phyloP scores from a whole-genome alignment of 1,140 invertebrate genomes.

The Augochlora pura region DNA sequence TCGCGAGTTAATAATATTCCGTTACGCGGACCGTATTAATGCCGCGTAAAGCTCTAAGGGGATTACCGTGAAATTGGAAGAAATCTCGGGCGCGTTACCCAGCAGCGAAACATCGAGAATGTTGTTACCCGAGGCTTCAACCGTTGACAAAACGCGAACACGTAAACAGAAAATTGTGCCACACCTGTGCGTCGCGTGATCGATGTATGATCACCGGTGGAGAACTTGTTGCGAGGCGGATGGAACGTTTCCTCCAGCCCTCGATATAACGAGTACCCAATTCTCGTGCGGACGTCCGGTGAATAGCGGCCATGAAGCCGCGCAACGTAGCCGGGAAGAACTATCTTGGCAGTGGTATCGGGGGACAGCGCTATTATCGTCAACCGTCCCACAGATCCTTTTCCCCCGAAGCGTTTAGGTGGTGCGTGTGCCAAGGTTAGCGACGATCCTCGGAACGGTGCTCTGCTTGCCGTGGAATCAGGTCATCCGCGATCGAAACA shows the following conservation, averaged over 20 bases:
- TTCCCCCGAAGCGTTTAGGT: not conserved
- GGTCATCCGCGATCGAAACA: conserved; percentile 49
- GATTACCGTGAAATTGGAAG: not conserved
- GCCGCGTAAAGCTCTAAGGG: not conserved
- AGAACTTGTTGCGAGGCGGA: conserved; percentile 2
- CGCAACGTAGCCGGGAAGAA: not conserved
- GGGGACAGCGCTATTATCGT: conserved; percentile 4
- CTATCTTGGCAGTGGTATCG: conserved; percentile 48
- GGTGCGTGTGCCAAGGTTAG: conserved; percentile 17
- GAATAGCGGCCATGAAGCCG: not conserved
- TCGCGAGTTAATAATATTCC: not conserved
- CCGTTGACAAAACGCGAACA: not conserved
- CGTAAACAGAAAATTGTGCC: not conserved
- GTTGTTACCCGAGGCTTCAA: conserved; percentile 21
- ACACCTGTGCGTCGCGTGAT: conserved; percentile 23
- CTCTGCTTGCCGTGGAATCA: conserved; percentile 27
- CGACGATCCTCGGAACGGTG: conserved; percentile 15
- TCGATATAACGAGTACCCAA: too few species aligned
- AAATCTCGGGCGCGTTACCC: not conserved
- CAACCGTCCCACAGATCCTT: conserved; percentile 5
- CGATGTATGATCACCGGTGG: conserved; percentile 20
- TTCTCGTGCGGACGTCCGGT: not conserved
- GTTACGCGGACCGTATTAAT: not conserved
- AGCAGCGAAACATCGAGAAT: too few species aligned
- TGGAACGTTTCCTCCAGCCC: not conserved